phyloP scores from a whole-genome alignment of 2,888 invertebrate genomes.

The Seira musarum region DNA sequence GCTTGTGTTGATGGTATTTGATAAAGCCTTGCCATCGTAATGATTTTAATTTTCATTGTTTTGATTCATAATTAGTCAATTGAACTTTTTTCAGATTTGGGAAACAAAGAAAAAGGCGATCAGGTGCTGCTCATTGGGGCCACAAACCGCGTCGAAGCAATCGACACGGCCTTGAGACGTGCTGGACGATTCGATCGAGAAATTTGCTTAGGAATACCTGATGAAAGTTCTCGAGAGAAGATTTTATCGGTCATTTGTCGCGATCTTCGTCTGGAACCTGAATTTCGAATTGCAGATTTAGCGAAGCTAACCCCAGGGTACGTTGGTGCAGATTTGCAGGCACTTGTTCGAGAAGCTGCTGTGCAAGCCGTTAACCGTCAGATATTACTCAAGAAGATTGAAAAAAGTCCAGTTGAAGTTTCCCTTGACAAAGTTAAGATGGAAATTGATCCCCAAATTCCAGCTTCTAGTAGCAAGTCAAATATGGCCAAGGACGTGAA shows the following conservation, averaged over 20 bases:
- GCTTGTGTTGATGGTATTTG: slow-evolving; percentile 87
- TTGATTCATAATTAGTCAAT: not conserved
- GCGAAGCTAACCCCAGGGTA: slow-evolving; percentile 94
- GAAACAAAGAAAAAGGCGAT: slow-evolving; percentile 75
- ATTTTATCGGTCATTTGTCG: slow-evolving; percentile 84
- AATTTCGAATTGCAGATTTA: slow-evolving; percentile 82
- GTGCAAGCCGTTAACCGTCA: slow-evolving; percentile 79
- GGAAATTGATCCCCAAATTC: too few species aligned
- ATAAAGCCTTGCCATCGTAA: not conserved
- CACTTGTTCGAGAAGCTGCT: slow-evolving; percentile 89
- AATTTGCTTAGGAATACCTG: slow-evolving; percentile 94
- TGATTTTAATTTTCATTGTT: not conserved
- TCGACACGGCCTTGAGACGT: slow-evolving; percentile 93
- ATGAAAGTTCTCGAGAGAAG: slow-evolving; percentile 84
- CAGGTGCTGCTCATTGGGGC: slow-evolving; percentile 93
- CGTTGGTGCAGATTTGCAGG: slow-evolving; percentile 94
- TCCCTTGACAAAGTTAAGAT: not conserved
- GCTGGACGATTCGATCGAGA: slow-evolving; percentile 96
- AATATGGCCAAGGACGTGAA: slow-evolving; percentile 59
- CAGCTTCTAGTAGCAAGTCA: slow-evolving; percentile 66
- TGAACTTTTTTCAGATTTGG: slow-evolving; percentile 73
- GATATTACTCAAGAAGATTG: slow-evolving; percentile 28
- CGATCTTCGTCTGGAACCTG: slow-evolving; percentile 79
- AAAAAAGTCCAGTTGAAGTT: too few species aligned
- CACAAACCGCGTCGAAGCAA: slow-evolving; percentile 91